Base-by-base conservation (phyloP, 37 sponge, comb jelly and placozoan species). In the Ianthella basta region DNA sequence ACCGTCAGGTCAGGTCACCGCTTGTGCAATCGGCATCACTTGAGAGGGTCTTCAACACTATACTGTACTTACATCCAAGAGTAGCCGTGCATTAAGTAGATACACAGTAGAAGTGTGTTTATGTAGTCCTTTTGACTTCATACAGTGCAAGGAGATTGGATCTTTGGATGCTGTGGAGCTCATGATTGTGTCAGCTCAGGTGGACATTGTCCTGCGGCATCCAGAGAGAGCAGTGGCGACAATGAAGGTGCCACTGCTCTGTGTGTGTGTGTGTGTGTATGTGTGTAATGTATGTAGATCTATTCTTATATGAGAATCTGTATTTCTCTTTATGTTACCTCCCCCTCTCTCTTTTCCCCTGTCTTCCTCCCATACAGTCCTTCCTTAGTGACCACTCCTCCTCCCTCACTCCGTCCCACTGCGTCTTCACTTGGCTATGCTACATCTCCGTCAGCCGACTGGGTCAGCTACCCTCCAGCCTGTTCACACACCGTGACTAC, bases 341-440 rank as follows among this genome's bases (percentile, higher is more conserved):
- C 14, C 10, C 63, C 63, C 63, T 61, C 63, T 25, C 63, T 61
- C 14, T 12, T 10, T 61, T 12, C 4, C 27, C 63, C 63, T 61
- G 2, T 12, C 63, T 61, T 44, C 50, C 63, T 61, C 63, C 27
- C n/a, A 5, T 10, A 12, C 63, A 61, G 63, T 23, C 27, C 25
- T 61, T 69, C 34, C 35, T 69, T 1, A 30, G 34, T 35, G 29
- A 30, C 27, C 70, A 69, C 18, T 35, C 34, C 70, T 35, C 29
- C 32, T 30, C 18, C 32, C 70, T 69, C 18, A 24, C 34, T 30
- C 70, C 70, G 2, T 30, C 29, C 19, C 70, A 69, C 34, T 69
- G 70, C 27, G 70, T 69, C 35, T 69, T 69, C 2, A 33, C 27
- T 2, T 69, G 70, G 70, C 33, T 69, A 33, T 69, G 70, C 70